phyloP scores from a whole-genome alignment of 1,140 invertebrate species.

The Pachypeltis micranthus region DNA sequence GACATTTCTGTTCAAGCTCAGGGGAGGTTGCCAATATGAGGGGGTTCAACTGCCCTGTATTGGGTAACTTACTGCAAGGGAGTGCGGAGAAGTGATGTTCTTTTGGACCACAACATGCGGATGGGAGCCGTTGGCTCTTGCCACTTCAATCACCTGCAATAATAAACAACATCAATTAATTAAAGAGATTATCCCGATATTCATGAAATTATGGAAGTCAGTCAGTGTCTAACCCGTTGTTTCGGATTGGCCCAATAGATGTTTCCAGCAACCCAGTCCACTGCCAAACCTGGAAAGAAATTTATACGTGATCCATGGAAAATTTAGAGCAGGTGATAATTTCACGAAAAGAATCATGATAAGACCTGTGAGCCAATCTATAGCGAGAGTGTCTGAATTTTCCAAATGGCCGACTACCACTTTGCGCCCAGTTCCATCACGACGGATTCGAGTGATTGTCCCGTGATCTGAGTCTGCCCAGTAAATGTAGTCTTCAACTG shows the following conservation, averaged over 20 bases:
- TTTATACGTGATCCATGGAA: no score
- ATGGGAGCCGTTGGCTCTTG: conserved; percentile 38
- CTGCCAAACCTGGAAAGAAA: conserved; percentile 33
- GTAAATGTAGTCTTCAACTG: conserved; percentile 54
- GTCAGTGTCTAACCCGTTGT: no score
- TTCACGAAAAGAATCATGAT: background rate
- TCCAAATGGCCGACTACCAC: conserved; percentile 44
- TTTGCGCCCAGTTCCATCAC: conserved; percentile 59
- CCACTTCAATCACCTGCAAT: conserved; percentile 32
- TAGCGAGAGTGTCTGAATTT: conserved; percentile 43
- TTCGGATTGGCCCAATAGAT: conserved; percentile 52
- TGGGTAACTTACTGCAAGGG: conserved; percentile 39
- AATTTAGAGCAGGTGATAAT: background rate
- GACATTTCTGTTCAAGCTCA: no score
- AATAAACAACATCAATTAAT: no score
- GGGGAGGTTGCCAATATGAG: no score
- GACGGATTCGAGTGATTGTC: conserved; percentile 55
- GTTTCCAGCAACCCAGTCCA: conserved; percentile 41
- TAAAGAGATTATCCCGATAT: no score
- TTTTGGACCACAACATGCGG: conserved; percentile 39
- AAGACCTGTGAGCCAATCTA: conserved; percentile 53
- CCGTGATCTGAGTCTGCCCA: conserved; percentile 70
- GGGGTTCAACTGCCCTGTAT: no score
- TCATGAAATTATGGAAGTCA: no score
- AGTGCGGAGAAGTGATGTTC: conserved; percentile 38